A percentile compares a stretch with the other conserved stretches of the same genome.
These are phyloP conservation scores for Hemistola chrysoprasaria DNA, from an alignment of 2,888 invertebrate species.

Conservation along the genomic window DNA sequence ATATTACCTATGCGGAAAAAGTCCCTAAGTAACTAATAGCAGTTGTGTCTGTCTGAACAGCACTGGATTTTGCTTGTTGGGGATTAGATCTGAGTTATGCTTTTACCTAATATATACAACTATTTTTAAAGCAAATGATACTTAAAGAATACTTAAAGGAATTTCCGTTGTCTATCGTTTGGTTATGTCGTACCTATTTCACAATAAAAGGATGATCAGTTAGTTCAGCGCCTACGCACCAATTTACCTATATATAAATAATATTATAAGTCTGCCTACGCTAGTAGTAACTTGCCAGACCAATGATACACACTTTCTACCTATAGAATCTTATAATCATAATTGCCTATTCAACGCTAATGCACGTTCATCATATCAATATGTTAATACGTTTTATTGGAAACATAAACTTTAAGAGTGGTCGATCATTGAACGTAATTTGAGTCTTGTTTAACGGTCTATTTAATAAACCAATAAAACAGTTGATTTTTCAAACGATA, in stretches of 20 bases:
- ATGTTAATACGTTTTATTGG: constrained; percentile 37
- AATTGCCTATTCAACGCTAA: constrained; percentile 38
- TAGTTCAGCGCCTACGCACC: constrained; percentile 22
- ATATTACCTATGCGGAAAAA: too few relatives aligned
- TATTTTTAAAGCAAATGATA: too few relatives aligned
- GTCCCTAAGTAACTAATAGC: too few relatives aligned
- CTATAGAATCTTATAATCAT: constrained; percentile 25
- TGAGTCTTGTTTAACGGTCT: constrained; percentile 15
- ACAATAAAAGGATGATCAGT: constrained; percentile 25
- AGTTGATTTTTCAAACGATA: too few relatives aligned
- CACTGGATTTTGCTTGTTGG: too few relatives aligned
- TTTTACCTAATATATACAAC: too few relatives aligned
- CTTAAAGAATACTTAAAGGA: too few relatives aligned
- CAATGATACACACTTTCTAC: constrained; percentile 24
- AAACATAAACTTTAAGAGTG: constrained; percentile 20
- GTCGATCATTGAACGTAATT: constrained; percentile 15
- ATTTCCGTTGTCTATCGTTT: constrained; percentile 10
- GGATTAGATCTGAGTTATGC: too few relatives aligned
- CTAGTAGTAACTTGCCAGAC: constrained; percentile 17
- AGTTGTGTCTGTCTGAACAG: too few relatives aligned
- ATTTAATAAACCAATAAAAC: not conserved
- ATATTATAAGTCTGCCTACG: constrained; percentile 18
- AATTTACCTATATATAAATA: too few relatives aligned
- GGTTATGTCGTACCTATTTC: too few relatives aligned
- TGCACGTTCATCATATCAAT: constrained; percentile 36